Evolutionary conservation across 2,113 vertebrate species (phyloP).

Genomic region (Orcinus orca): DNA sequence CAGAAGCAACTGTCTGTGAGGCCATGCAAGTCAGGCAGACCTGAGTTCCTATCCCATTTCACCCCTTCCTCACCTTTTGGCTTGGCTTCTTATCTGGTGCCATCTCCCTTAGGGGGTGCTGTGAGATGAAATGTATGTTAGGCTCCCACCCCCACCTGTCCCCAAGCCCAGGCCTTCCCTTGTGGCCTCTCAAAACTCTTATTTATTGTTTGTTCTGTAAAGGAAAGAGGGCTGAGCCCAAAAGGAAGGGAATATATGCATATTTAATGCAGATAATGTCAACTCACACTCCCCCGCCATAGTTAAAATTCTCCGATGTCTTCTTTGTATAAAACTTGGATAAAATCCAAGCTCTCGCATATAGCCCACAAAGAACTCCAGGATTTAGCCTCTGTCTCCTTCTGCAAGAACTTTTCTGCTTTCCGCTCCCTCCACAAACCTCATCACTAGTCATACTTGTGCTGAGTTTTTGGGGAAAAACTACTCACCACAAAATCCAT

Average conservation of each 20-base stretch:
- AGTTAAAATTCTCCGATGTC: conserved; percentile 29
- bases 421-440: not conserved
- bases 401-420: not conserved
- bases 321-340: conserved; percentile 1
- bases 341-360: not conserved
- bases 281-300: not conserved
- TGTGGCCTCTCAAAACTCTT: not conserved
- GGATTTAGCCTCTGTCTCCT: not conserved
- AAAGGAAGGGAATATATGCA: not conserved
- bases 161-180: not conserved
- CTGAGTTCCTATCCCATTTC: not conserved
- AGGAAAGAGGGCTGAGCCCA: not conserved
- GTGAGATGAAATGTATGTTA: not conserved
- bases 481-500: not conserved
- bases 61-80: not conserved
- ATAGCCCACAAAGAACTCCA: not conserved
- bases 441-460: not conserved
- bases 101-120: not conserved
- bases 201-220: not conserved
- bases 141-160: not conserved
- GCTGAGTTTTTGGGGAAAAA: not conserved
- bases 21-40: not conserved
- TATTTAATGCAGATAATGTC: not conserved
- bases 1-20: not conserved
- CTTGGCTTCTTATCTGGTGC: not conserved